Conservation (phyloP, 2,113 vertebrate species). For the Serilophus lunatus region DNA sequence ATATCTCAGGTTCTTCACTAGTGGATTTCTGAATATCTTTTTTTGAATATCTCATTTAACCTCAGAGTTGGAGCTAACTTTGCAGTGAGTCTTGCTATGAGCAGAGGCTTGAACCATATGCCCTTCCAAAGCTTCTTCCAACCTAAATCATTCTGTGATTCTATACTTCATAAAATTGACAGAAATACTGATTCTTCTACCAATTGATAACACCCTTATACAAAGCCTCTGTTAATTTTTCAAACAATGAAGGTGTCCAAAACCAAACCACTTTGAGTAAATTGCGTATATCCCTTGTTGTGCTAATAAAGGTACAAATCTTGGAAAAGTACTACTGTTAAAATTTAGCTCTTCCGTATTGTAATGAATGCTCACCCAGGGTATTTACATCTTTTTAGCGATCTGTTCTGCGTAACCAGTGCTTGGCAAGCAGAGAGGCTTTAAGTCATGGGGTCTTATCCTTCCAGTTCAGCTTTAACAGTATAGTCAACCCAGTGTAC, state of each 20-base stretch:
- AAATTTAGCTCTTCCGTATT: background rate
- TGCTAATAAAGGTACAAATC: background rate
- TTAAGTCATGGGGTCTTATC: background rate
- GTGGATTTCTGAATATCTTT: background rate
- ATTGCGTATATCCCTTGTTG: background rate
- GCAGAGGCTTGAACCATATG: background rate
- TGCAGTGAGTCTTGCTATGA: background rate
- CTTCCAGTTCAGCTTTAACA: background rate
- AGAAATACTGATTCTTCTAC: background rate
- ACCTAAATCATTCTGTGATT: background rate
- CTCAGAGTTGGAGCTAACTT: background rate
- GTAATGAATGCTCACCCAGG: background rate
- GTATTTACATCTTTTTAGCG: accelerated
- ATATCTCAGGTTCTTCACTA: background rate
- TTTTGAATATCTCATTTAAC: background rate
- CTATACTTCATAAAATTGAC: background rate
- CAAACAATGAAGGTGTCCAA: background rate
- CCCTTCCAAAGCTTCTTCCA: background rate
- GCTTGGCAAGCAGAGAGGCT: background rate
- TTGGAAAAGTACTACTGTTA: background rate
- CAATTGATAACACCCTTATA: background rate
- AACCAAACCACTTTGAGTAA: background rate
- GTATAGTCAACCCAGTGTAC: background rate
- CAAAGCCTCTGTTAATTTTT: background rate
- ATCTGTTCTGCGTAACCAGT: background rate